Percentiles rank a stretch among this genome's conserved stretches.
phyloP scores from a whole-genome alignment of 2,888 invertebrate species.

The Stegana nigrithorax region DNA sequence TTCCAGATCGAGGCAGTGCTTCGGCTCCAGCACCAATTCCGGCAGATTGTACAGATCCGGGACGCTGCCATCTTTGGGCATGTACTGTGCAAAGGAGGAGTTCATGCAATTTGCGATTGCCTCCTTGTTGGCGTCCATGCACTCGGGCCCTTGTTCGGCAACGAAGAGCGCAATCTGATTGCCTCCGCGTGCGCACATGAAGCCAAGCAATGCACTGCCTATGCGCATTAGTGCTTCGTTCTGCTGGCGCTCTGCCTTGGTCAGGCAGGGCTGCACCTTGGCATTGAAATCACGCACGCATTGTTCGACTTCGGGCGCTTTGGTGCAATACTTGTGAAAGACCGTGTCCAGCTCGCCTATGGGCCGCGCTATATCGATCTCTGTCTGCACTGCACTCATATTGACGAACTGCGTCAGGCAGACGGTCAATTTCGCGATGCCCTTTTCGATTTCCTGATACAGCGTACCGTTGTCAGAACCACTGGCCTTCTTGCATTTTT shows the following conservation, averaged over 20 bases:
- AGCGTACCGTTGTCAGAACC: conserved; percentile 70
- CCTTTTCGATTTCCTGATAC: conserved; percentile 71
- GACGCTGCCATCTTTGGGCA: conserved; percentile 67
- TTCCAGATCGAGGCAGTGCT: conserved; percentile 64
- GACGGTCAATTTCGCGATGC: conserved; percentile 64
- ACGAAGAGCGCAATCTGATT: conserved; percentile 86
- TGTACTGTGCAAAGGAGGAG: conserved; percentile 71
- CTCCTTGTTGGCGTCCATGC: conserved; percentile 74
- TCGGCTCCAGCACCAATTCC: conserved; percentile 73
- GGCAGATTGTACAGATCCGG: conserved; percentile 69
- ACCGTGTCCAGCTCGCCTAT: conserved; percentile 76
- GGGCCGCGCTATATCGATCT: conserved; percentile 78
- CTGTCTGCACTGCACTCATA: conserved; percentile 71
- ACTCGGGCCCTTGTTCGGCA: conserved; percentile 84
- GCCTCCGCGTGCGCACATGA: conserved; percentile 82
- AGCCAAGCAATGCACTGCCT: conserved; percentile 76
- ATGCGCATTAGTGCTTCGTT: conserved; percentile 75
- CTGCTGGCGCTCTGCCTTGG: conserved; percentile 73
- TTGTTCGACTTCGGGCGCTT: conserved; percentile 58
- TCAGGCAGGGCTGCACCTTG: conserved; percentile 75
- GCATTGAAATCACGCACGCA: conserved; percentile 74
- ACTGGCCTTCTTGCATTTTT: conserved; percentile 76
- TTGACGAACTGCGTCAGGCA: conserved; percentile 75
- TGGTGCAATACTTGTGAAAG: conserved; percentile 80
- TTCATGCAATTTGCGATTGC: conserved; percentile 76